phyloP scores from a whole-genome alignment of 2,113 vertebrate genomes.

The Tursiops truncatus region DNA sequence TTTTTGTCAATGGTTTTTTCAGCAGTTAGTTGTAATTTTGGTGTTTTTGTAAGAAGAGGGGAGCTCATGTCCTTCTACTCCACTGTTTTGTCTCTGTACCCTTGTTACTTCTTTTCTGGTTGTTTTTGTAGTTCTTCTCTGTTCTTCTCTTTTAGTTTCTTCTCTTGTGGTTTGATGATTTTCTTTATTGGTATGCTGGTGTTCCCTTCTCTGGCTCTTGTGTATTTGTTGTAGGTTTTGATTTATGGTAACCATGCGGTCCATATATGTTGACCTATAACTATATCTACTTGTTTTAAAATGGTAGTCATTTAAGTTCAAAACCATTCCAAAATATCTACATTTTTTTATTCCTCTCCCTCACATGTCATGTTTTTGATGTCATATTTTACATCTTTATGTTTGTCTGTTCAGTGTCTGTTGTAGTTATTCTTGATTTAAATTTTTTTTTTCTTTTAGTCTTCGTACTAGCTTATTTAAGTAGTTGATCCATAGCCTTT shows the following conservation, averaged over 20 bases:
- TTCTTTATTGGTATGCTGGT: neutral
- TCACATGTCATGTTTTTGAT: neutral
- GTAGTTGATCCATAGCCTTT: neutral
- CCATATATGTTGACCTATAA: neutral
- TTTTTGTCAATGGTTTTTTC: neutral
- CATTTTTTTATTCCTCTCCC: neutral
- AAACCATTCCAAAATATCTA: neutral
- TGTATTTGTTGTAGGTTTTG: neutral
- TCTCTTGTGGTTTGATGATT: neutral
- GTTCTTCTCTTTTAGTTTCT: neutral
- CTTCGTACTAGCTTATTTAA: neutral
- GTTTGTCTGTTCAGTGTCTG: neutral
- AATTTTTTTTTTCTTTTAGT: neutral
- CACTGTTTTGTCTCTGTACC: neutral
- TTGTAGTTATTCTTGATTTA: neutral
- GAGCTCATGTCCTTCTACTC: neutral
- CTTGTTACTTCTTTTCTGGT: neutral
- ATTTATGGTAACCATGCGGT: neutral
- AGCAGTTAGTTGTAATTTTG: neutral
- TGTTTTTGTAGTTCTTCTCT: neutral
- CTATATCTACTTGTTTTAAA: neutral
- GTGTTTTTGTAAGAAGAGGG: neutral
- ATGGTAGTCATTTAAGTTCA: neutral
- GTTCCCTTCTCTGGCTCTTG: neutral
- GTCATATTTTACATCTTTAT: neutral